phyloP scores from a whole-genome alignment of 2,113 vertebrate species.

The Noturus placidus region DNA sequence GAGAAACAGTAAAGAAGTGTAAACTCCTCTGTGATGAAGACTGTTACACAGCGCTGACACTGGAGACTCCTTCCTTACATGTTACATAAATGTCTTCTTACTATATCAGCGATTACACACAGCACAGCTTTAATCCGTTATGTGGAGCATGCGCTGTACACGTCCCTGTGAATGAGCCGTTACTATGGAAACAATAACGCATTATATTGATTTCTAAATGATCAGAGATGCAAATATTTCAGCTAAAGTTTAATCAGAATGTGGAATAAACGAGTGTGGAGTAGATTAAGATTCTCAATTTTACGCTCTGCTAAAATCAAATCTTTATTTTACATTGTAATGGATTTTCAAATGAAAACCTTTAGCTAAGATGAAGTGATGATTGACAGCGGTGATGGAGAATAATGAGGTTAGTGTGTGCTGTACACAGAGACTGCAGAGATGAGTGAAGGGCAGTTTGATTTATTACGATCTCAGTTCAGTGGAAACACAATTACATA shows the following conservation, averaged over 20 bases:
- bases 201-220: not conserved
- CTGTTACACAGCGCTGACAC: too few relatives aligned
- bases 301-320: not conserved
- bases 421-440: not conserved
- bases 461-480: not conserved
- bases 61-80: too few relatives aligned
- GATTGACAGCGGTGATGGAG: not conserved
- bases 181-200: not conserved
- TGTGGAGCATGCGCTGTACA: not conserved
- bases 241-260: not conserved
- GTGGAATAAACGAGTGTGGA: not conserved
- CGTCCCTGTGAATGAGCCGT: not conserved
- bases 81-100: too few relatives aligned
- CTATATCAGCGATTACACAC: too few relatives aligned
- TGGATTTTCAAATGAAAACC: constrained; percentile 8
- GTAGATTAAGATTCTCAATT: not conserved
- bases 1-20: too few relatives aligned
- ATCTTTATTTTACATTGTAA: not conserved
- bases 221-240: not conserved
- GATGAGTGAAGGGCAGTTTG: not conserved
- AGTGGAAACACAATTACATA: not conserved
- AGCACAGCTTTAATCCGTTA: too few relatives aligned
- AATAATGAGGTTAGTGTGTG: not conserved
- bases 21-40: too few relatives aligned
- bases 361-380: not conserved